Evolutionary conservation across 2,888 invertebrate genomes (phyloP).

Genomic region (Drosophila borealis): DNA sequence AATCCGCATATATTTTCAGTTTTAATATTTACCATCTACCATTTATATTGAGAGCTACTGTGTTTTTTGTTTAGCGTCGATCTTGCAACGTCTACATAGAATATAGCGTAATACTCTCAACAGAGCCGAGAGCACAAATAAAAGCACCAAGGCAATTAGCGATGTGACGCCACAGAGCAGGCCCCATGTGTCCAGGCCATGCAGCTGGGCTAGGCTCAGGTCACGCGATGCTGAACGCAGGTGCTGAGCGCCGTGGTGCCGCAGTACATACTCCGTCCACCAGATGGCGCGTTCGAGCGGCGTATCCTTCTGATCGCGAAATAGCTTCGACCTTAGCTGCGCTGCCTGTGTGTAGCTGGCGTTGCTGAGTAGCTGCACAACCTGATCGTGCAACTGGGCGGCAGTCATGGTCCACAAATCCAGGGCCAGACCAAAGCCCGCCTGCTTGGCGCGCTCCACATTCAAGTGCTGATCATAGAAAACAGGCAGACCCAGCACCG

Average conservation of each 20-base stretch:
- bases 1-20: neutral
- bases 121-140: slow-evolving; percentile 13
- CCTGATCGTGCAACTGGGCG: slow-evolving; percentile 63
- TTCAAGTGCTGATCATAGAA: slow-evolving; percentile 86
- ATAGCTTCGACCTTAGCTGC: slow-evolving; percentile 66
- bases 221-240: slow-evolving; percentile 81
- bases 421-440: slow-evolving; percentile 84
- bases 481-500: slow-evolving; percentile 85
- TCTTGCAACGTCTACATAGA: slow-evolving; percentile 5
- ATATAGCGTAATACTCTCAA: slow-evolving; percentile 17
- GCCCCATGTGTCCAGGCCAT: slow-evolving; percentile 75
- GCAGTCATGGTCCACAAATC: slow-evolving; percentile 80
- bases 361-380: slow-evolving; percentile 67
- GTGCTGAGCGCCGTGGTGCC: slow-evolving; percentile 83
- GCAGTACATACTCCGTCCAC: slow-evolving; percentile 83
- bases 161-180: slow-evolving; percentile 35
- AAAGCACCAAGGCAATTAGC: slow-evolving; percentile 2
- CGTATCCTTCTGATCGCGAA: slow-evolving; percentile 78
- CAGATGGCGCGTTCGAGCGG: slow-evolving; percentile 81
- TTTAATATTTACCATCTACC: neutral
- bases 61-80: slow-evolving; percentile 33
- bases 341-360: slow-evolving; percentile 57
- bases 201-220: slow-evolving; percentile 71
- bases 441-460: slow-evolving; percentile 83
- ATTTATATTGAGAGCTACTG: slow-evolving; percentile 38